A percentile compares a stretch with the other conserved stretches of the same genome.
These are phyloP conservation scores for Crocodylus rhombifer DNA, from an alignment of 2,797 vertebrate genomes.

Conservation along the genomic window DNA sequence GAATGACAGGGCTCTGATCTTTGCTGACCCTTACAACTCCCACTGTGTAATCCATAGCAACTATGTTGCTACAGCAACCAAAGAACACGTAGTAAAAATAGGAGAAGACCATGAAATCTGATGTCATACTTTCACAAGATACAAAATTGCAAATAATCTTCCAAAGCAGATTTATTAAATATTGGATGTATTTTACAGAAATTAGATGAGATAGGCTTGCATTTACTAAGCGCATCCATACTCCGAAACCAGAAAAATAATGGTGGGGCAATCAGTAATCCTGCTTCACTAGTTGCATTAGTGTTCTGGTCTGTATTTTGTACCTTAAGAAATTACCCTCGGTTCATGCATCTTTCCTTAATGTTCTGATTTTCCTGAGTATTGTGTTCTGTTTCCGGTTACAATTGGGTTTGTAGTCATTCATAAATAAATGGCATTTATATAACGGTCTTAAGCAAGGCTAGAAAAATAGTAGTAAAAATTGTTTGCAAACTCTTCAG, in stretches of 20 bases:
- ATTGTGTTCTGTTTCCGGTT: background rate
- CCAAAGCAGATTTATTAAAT: slow-evolving; percentile 72
- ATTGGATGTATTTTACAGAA: slow-evolving; percentile 63
- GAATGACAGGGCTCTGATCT: slow-evolving; percentile 91
- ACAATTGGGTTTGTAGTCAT: background rate
- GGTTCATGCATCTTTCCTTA: background rate
- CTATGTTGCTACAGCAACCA: slow-evolving; percentile 89
- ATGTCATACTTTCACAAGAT: slow-evolving; percentile 82
- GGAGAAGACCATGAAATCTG: slow-evolving; percentile 82
- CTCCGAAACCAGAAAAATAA: background rate
- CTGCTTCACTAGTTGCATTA: background rate
- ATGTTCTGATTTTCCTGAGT: background rate
- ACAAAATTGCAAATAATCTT: slow-evolving; percentile 78
- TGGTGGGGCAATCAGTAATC: background rate
- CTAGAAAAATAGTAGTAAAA: background rate
- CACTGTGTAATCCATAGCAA: slow-evolving; percentile 86
- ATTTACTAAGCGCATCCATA: background rate
- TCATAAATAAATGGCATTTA: background rate
- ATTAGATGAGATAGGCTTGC: slow-evolving; percentile 3
- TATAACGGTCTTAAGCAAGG: background rate
- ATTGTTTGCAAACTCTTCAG: background rate
- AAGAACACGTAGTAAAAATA: slow-evolving; percentile 71
- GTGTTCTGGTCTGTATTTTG: background rate
- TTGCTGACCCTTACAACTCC: slow-evolving; percentile 84
- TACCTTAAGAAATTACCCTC: background rate